Evolutionary conservation across 2,113 vertebrate species (phyloP).

Genomic region (Hippoglossus stenolepis): DNA sequence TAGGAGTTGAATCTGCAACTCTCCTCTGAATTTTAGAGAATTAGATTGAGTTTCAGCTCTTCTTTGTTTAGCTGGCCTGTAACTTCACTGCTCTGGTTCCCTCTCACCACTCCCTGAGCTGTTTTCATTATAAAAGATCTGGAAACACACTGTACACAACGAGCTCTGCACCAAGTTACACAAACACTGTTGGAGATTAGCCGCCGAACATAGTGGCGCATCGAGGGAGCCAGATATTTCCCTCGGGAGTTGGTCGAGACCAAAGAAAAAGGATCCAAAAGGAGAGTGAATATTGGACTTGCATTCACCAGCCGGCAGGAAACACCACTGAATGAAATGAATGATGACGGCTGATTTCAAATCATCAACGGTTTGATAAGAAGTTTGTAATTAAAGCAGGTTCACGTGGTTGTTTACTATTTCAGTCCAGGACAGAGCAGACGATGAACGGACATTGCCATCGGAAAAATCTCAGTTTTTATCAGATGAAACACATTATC

Average conservation of each 20-base stretch:
- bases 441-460: neutral
- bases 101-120: neutral
- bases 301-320: no score
- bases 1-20: no score
- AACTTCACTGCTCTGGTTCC: no score
- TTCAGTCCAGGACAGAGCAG: neutral
- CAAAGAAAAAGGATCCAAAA: neutral
- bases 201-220: no score
- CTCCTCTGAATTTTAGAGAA: no score
- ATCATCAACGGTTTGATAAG: neutral
- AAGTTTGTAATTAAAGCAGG: neutral
- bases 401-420: neutral
- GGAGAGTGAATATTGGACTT: neutral
- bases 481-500: neutral
- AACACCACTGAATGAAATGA: no score
- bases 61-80: neutral
- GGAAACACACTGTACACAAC: neutral
- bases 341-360: neutral
- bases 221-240: no score
- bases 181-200: neutral
- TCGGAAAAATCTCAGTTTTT: neutral
- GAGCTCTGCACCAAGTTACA: neutral
- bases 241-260: no score
- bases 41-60: neutral
- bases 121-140: neutral